These are phyloP conservation scores for Xylota segnis DNA, from an alignment of 2,888 invertebrate species.

Conservation along the genomic window DNA sequence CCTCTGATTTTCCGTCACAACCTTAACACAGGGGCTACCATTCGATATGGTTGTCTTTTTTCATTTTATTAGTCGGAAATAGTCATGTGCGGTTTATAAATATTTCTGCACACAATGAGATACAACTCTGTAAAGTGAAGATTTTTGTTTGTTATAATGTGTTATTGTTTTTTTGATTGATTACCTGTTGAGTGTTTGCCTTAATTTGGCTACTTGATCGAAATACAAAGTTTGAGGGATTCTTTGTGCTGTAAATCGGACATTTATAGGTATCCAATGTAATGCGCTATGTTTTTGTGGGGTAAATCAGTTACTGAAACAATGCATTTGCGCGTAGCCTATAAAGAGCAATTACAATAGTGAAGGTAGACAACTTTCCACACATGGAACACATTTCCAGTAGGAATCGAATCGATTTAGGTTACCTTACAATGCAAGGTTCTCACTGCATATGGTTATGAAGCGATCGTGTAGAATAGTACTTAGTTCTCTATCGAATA, in stretches of 20 bases:
- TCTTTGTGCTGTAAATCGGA: neutral
- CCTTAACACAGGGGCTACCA: conserved; percentile 17
- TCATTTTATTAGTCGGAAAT: neutral
- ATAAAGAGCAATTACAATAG: neutral
- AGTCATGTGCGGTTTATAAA: conserved; percentile 26
- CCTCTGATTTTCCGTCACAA: neutral
- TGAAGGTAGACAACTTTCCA: conserved; percentile 29
- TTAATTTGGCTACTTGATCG: neutral
- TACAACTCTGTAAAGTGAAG: conserved; percentile 2
- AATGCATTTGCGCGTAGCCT: neutral
- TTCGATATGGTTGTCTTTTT: conserved; percentile 12
- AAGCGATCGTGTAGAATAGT: neutral
- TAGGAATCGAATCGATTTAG: conserved; percentile 18
- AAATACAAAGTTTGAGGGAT: neutral
- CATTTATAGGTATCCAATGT: too few species aligned
- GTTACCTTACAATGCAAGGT: conserved; percentile 11
- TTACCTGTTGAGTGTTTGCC: neutral
- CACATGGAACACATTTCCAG: conserved; percentile 8
- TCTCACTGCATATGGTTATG: neutral
- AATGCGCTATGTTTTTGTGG: too few species aligned
- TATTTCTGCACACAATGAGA: neutral
- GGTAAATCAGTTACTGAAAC: neutral
- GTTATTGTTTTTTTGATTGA: neutral
- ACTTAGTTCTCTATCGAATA: too few species aligned
- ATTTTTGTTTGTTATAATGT: neutral